Evolutionary conservation across 2,113 vertebrate species (phyloP), one percentile per base, ranked within the genome.

Genomic region (Eleginops maclovinus): DNA sequence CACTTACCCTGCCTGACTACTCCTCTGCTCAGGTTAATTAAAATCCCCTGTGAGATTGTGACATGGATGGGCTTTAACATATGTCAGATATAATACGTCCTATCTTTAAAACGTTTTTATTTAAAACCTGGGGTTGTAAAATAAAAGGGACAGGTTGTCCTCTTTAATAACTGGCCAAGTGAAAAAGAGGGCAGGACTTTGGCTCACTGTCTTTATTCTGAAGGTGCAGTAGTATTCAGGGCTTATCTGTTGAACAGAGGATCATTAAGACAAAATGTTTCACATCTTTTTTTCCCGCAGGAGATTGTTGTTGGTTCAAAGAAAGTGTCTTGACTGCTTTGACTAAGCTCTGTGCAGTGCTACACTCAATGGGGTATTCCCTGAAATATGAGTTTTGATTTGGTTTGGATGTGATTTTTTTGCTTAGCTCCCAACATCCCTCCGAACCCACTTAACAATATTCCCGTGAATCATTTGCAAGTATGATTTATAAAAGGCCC

Each of bases 401-500:
- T 80, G 58, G n/a, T 55, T 40, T 19, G 36, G 51, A 8, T 44
- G 15, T 58, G 64, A 79, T 75, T 71, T 51, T n/a, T 51, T n/a
- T 54, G 55, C 22, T 87, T 72, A 66, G 70, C 62, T 80, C 61
- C 72, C 77, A 51, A 66, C 79, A 71, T 82, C 70, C 83, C 81
- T 28, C 49, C 56, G 75, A 86, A 87, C 65, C 72, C 78, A 72
- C 68, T 81, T 62, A 79, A 78, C 40, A 44, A 76, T 44, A 31
- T 71, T 86, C 80, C 81, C 81, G 72, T 72, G 64, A 72, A 78
- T 83, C 61, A 91, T 91, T 91, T 93, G 86, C 85, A 92, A 90
- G 88, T 91, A 54, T 81, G 82, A 92, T 87, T 62, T 40, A 24
- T 14, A 59, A 67, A 53, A 59, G 53, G 56, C 66, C 50, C 67